phyloP scores from a whole-genome alignment of 2,888 invertebrate genomes.

The Pseudococcus longispinus region DNA sequence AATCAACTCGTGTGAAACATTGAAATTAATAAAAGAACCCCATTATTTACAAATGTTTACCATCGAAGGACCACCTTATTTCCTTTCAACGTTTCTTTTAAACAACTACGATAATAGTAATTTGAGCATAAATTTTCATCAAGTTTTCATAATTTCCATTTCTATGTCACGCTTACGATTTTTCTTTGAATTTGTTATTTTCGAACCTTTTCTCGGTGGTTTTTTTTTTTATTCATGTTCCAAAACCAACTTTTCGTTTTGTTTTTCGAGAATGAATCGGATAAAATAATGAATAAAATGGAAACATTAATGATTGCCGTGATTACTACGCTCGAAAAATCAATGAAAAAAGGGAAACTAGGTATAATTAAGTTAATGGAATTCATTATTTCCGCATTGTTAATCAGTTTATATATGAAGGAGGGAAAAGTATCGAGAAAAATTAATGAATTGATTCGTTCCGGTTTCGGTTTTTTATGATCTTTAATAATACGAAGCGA shows the following conservation, averaged over 20 bases:
- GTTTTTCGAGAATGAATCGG: neutral
- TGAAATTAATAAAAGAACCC: neutral
- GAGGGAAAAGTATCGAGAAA: neutral
- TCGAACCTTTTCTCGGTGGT: neutral
- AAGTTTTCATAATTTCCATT: neutral
- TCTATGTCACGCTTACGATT: neutral
- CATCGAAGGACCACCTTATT: neutral
- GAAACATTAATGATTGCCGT: neutral
- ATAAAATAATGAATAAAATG: neutral
- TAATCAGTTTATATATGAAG: neutral
- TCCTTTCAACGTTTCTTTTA: neutral
- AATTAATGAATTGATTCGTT: slow-evolving; percentile 11
- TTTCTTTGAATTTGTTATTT: neutral
- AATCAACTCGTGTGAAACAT: neutral
- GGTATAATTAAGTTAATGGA: neutral
- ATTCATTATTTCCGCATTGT: neutral
- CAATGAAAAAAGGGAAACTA: neutral
- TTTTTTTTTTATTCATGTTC: neutral
- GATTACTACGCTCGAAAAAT: neutral
- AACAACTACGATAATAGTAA: neutral
- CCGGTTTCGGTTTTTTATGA: neutral
- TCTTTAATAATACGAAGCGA: neutral
- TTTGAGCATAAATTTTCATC: slow-evolving; percentile 3
- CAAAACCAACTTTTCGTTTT: neutral
- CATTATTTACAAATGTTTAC: neutral